These are phyloP conservation scores for Porites evermanni DNA, from an alignment of 92 coral and sea anemone genomes.

Conservation along the genomic window DNA sequence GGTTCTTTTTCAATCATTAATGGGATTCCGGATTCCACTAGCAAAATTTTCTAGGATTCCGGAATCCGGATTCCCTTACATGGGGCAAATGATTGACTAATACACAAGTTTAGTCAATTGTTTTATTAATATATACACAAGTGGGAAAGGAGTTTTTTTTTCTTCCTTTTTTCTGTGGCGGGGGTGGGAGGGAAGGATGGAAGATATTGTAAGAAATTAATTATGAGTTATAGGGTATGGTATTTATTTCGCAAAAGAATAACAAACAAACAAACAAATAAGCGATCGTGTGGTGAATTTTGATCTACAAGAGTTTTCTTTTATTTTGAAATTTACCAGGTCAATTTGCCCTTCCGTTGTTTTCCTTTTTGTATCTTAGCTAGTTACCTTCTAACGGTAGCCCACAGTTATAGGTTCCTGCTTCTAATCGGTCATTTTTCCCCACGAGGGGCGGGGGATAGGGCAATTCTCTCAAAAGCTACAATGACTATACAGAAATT, in stretches of 20 bases:
- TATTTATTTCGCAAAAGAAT: no score
- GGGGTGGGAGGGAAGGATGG: neutral
- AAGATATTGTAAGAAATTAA: no score
- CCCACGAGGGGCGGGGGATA: neutral
- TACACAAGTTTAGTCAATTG: slow-evolving; percentile 12
- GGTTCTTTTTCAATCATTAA: no score
- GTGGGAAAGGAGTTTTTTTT: slow-evolving; percentile 11
- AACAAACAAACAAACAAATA: no score
- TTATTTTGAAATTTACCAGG: neutral
- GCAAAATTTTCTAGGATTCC: no score
- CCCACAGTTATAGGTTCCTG: no score
- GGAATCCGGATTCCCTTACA: no score
- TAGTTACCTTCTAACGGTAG: slow-evolving; percentile 12
- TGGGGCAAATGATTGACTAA: neutral
- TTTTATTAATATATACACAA: slow-evolving; percentile 7
- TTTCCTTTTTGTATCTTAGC: neutral
- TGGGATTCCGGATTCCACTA: no score
- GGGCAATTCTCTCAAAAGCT: slow-evolving; percentile 7
- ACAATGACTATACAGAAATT: neutral
- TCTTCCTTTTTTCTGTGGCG: no score
- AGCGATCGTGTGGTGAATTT: slow-evolving; percentile 12
- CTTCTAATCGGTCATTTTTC: neutral
- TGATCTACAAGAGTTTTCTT: slow-evolving; percentile 9
- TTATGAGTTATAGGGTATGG: no score
- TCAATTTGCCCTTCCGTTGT: neutral